phyloP scores from a whole-genome alignment of 2,888 invertebrate genomes.

The Eilema depressum region DNA sequence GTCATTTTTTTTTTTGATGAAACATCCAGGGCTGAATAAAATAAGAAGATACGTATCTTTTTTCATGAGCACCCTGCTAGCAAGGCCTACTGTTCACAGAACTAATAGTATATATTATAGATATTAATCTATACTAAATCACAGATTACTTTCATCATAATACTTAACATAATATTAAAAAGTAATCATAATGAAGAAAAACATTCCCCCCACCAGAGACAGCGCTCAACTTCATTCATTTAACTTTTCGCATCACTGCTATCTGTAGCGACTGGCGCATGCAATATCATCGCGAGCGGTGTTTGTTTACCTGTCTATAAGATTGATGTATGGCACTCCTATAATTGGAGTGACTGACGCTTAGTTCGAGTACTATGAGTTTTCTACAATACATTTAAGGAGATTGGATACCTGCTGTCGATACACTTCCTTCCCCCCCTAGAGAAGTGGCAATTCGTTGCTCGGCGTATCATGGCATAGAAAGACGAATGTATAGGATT shows the following conservation, averaged over 20 bases:
- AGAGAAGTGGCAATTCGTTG: no score
- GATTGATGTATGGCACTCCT: slow-evolving; percentile 68
- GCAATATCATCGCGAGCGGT: slow-evolving; percentile 47
- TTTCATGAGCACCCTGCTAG: no score
- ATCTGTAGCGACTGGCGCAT: slow-evolving; percentile 44
- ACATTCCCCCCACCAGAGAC: slow-evolving; percentile 26
- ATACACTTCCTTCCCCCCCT: no score
- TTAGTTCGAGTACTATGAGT: slow-evolving; percentile 17
- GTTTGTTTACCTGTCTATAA: slow-evolving; percentile 61
- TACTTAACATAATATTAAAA: slow-evolving; percentile 30
- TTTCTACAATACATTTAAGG: slow-evolving; percentile 5
- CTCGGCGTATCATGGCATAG: no score
- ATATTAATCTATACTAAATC: no score
- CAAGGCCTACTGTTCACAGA: no score
- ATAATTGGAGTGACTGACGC: slow-evolving; percentile 67
- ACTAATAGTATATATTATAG: no score
- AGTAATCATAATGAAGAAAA: slow-evolving; percentile 24
- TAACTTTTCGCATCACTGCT: slow-evolving; percentile 46
- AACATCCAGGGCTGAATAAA: no score
- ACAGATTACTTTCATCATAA: neutral
- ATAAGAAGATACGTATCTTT: no score
- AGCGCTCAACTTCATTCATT: slow-evolving; percentile 47
- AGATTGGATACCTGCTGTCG: neutral
- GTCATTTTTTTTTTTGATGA: no score
- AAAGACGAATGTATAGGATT: no score